These are phyloP conservation scores for cattle (Bos taurus) DNA, from an alignment of 2,113 vertebrate genomes.

Conservation along the genomic window DNA sequence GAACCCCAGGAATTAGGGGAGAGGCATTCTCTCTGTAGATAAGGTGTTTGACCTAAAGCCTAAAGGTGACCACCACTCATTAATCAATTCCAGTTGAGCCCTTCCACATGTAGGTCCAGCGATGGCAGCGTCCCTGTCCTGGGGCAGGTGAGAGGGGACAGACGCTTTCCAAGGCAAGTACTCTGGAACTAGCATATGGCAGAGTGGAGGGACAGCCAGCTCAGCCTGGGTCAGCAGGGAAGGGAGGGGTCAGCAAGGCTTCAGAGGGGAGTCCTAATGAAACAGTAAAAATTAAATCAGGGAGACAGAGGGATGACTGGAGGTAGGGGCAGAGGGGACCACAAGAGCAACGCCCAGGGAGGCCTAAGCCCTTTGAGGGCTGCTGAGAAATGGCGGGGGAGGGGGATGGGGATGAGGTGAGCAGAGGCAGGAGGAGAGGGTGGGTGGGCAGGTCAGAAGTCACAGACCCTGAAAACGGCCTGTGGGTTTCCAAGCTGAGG, in stretches of 20 bases:
- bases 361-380: background rate
- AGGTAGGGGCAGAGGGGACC: background rate
- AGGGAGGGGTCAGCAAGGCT: background rate
- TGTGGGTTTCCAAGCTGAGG: background rate
- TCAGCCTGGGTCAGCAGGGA: background rate
- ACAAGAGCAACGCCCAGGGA: background rate
- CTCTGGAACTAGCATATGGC: background rate
- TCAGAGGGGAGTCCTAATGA: background rate
- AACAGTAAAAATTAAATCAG: background rate
- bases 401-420: background rate
- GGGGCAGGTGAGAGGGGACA: background rate
- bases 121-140: background rate
- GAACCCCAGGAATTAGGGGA: background rate
- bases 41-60: background rate
- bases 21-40: background rate
- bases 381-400: background rate
- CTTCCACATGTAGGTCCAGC: background rate
- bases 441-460: background rate
- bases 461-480: background rate
- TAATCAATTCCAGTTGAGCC: too few relatives aligned
- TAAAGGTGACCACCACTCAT: background rate
- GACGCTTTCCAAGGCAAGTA: background rate
- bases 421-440: background rate
- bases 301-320: background rate
- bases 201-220: background rate